Conservation (phyloP, 1,140 invertebrate species). For the Drosophila punjabiensis region DNA sequence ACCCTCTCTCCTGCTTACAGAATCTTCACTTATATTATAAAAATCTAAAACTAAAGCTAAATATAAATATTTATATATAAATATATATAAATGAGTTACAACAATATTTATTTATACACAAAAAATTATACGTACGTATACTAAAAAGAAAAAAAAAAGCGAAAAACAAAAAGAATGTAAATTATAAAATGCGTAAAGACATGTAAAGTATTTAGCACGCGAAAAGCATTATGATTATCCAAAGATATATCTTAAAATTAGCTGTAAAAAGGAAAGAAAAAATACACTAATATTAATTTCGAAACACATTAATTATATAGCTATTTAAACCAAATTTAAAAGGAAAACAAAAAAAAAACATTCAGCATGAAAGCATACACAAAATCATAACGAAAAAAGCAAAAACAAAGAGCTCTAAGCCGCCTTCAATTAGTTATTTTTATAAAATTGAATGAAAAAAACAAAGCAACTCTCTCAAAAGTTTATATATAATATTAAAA, state of each 20-base stretch:
- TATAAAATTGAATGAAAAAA: constrained; percentile 68
- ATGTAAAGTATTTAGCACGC: constrained; percentile 77
- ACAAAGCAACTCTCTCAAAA: constrained; percentile 64
- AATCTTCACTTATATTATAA: constrained; percentile 33
- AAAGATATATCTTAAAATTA: constrained; percentile 80
- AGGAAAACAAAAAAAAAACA: constrained; percentile 27
- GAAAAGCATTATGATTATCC: constrained; percentile 69
- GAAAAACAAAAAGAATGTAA: constrained; percentile 51
- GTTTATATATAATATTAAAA: constrained; percentile 68
- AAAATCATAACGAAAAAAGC: constrained; percentile 50
- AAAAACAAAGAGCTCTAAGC: constrained; percentile 83
- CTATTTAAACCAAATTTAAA: constrained; percentile 77
- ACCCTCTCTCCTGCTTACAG: constrained; percentile 35
- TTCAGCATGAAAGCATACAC: constrained; percentile 41
- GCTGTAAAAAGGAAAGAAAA: constrained; percentile 76
- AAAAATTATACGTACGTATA: constrained; percentile 51
- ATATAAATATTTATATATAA: constrained; percentile 23
- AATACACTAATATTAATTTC: constrained; percentile 72
- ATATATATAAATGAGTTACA: constrained; percentile 50
- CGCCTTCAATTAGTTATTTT: constrained; percentile 83
- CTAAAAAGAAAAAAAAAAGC: background rate
- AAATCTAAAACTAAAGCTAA: background rate
- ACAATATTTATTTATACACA: constrained; percentile 50
- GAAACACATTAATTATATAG: constrained; percentile 47
- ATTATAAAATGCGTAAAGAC: constrained; percentile 69